Evolutionary conservation across 1,140 invertebrate species (phyloP), one percentile per base, ranked within the genome.

Genomic region (Drosophila sp.): DNA sequence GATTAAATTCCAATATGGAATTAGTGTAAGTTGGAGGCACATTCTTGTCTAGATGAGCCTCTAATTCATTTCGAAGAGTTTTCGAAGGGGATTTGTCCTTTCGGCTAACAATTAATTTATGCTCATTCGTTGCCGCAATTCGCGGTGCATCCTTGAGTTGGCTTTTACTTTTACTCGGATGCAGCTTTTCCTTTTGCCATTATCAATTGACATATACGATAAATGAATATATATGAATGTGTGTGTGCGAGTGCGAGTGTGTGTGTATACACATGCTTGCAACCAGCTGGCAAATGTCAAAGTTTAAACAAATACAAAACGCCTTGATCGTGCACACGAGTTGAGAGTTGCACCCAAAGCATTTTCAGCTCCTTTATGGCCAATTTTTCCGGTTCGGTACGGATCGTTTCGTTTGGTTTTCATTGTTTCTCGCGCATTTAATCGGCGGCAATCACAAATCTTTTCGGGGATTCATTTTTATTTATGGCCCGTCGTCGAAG

Each of bases 361-460:
- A 68, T 79, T 87, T 86, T 58, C 35, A 29, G 50, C 63, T 68
- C 63, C 67, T 50, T 63, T 63, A 29, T 50, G 44, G 44, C 44
- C 44, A 50, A 50, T 10, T 50, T 50, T 50, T 50, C 44, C 44
- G 44, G 44, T 50, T 50, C 44, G 44, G 5, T 27, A 38, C 8
- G 29, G 56, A 29, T 38, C 35, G 35, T 33, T 38, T 27, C 7
- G 25, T 41, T 29, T 47, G 17, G 5, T 41, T 63, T 44, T 57
- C 58, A 56, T 56, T 17, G 41, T 66, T 82, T 82, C 76, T 86
- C 71, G 83, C 83, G 84, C 76, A 79, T 83, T 80, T 83, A 80
- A 89, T 87, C 84, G 83, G 76, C 80, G 83, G 89, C 83, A 89
- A 87, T 87, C 83, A 80, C 84, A 84, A 87, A 87, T 82, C 84